Conservation (phyloP, 2,797 vertebrate species). For the Echeneis naucrates region DNA sequence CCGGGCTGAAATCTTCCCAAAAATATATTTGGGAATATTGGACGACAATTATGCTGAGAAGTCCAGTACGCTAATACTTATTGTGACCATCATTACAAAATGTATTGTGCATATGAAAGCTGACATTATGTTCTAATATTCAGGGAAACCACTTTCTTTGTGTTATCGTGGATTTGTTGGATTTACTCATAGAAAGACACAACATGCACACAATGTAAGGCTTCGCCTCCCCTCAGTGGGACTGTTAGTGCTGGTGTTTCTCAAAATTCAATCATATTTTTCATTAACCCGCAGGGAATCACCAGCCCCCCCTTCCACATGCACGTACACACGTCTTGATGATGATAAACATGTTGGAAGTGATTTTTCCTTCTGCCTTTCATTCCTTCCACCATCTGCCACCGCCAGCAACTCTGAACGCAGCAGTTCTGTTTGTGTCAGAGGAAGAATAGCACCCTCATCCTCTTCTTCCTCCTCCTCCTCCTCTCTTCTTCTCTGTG, state of each 20-base stretch:
- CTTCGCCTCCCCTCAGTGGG: not conserved
- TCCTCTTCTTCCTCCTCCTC: constrained; percentile 12
- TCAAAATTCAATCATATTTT: constrained; percentile 59
- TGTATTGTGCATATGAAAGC: not conserved
- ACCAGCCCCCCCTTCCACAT: not conserved
- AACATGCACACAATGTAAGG: not conserved
- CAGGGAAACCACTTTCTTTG: too few species aligned
- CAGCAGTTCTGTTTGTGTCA: constrained; percentile 38
- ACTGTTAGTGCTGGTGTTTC: constrained; percentile 29
- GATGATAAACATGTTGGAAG: constrained; percentile 74
- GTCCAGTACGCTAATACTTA: not conserved
- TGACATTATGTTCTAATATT: not conserved
- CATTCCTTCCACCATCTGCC: constrained; percentile 71
- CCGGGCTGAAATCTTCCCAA: not conserved
- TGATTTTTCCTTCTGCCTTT: constrained; percentile 78
- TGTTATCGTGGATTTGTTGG: not conserved
- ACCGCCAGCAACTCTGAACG: constrained; percentile 58
- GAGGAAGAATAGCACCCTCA: constrained; percentile 41
- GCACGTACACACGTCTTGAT: constrained; percentile 45
- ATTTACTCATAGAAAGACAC: not conserved
- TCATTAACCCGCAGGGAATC: constrained; percentile 56
- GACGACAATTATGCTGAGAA: not conserved
- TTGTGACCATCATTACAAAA: not conserved
- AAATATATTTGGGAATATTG: not conserved
- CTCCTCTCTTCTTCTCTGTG: constrained; percentile 10